Evolutionary conservation across 2,888 invertebrate species (phyloP).

Genomic region (Geotrupes spiniger): DNA sequence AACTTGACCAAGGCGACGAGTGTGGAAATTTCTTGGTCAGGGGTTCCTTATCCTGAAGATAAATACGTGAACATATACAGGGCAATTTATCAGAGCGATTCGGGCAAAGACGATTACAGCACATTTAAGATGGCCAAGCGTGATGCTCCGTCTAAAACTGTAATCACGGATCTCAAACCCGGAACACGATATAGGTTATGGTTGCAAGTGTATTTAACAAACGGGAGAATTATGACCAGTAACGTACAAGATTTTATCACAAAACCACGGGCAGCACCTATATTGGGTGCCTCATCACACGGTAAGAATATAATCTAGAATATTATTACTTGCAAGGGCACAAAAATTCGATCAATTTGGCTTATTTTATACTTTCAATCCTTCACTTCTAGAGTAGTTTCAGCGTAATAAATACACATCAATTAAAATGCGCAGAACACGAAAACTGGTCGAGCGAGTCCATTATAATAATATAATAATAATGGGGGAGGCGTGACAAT

Average conservation of each 20-base stretch:
- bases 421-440: too few relatives aligned
- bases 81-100: conserved; percentile 76
- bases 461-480: too few relatives aligned
- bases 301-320: too few relatives aligned
- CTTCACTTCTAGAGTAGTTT: too few relatives aligned
- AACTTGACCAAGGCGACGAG: conserved; percentile 73
- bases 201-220: conserved; percentile 86
- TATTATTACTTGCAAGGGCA: too few relatives aligned
- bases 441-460: too few relatives aligned
- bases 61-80: conserved; percentile 88
- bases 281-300: conserved; percentile 52
- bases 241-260: conserved; percentile 86
- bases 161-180: conserved; percentile 69
- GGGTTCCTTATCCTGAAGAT: conserved; percentile 85
- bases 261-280: conserved; percentile 63
- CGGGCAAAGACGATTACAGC: conserved; percentile 69
- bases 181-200: conserved; percentile 83
- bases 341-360: not conserved
- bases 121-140: conserved; percentile 74
- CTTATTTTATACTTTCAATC: conserved; percentile 9
- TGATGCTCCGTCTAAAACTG: conserved; percentile 65
- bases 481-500: too few relatives aligned
- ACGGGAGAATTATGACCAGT: conserved; percentile 86
- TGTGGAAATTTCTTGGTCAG: conserved; percentile 77
- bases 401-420: too few relatives aligned